phyloP scores from a whole-genome alignment of 2,888 invertebrate species.

The Macrophya alboannulata region DNA sequence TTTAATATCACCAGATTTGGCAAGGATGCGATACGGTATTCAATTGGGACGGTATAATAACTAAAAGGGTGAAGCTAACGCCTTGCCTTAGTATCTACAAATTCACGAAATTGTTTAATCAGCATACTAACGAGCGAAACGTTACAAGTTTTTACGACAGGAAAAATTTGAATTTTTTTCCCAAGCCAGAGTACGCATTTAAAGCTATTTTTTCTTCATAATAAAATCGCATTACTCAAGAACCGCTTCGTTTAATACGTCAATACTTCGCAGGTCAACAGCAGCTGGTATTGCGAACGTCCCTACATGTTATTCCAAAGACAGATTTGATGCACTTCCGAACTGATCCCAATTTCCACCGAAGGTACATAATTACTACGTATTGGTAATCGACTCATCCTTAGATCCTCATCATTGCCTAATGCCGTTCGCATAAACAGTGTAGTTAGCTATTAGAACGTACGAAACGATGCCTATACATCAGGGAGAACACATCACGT shows the following conservation, averaged over 20 bases:
- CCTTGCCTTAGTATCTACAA: not conserved
- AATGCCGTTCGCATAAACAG: conserved; percentile 20
- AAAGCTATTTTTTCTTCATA: not conserved
- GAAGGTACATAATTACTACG: not conserved
- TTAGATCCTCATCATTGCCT: conserved; percentile 15
- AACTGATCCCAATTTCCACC: not conserved
- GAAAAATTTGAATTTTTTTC: not conserved
- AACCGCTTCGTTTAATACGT: not conserved
- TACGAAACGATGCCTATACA: not conserved
- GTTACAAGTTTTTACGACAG: conserved; percentile 25
- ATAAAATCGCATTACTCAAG: not conserved
- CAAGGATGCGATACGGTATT: not conserved
- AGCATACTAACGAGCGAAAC: conserved; percentile 6
- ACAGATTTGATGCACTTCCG: not conserved
- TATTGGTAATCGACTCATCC: not conserved
- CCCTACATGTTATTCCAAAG: not conserved
- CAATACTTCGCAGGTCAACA: no score
- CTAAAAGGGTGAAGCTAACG: conserved; percentile 9
- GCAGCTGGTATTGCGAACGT: not conserved
- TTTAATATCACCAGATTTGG: conserved; percentile 67
- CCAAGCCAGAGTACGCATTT: not conserved
- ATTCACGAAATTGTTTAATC: not conserved
- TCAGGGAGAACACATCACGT: conserved; percentile 27
- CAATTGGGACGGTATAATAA: conserved; percentile 16
- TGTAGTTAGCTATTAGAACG: not conserved